Evolutionary conservation across 35 echinoderm and acorn worm species (phyloP), one percentile per base, ranked within the genome.

Genomic region (Stichopus chloronotus): DNA sequence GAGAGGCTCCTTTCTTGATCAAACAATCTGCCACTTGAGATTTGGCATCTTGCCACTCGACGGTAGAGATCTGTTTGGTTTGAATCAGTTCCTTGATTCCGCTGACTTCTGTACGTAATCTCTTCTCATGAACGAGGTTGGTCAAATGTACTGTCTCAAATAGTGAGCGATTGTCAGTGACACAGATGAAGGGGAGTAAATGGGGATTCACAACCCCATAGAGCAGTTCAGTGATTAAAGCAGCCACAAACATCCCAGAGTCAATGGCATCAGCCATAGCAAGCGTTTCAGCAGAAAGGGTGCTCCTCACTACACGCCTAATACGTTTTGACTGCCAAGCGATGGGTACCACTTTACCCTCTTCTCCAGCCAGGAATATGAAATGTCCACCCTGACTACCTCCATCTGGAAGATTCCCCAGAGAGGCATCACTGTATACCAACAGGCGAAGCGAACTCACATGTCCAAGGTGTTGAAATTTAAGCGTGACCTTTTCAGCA

Each of bases 201-300:
- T n/a, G n/a, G 1, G 92, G 71, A 52, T 74, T 55, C 5, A 78
- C 14, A 16, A 58, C 61, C 16, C 84, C 92, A 79, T 71, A 22
- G 11, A 88, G 57, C 8, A 92, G 56, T 63, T 92, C 91, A 5
- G 91, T 19, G 52, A 63, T 25, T 5, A 92, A 78, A 21, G 59
- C 60, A 68, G 76, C 16, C 6, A 92, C 5, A 25, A 81, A 92
- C 16, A 92, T 52, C 4, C 43, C 91, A 14, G 76, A 63, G 55
- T 92, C 91, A 23, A 92, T 63, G 7, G 76, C 91, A 63, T 92
- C 78, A 17, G 91, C 53, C 91, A 92, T 92, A 4, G 91, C 91
- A 11, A 92, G 54, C 6, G 91, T 68, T 63, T 92, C 91, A 7
- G 91, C 91, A 7, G 91, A 19, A 20, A 92, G 57, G 5, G 91